Conservation (phyloP, 2,113 vertebrate species). For the Ageneiosus marmoratus region DNA sequence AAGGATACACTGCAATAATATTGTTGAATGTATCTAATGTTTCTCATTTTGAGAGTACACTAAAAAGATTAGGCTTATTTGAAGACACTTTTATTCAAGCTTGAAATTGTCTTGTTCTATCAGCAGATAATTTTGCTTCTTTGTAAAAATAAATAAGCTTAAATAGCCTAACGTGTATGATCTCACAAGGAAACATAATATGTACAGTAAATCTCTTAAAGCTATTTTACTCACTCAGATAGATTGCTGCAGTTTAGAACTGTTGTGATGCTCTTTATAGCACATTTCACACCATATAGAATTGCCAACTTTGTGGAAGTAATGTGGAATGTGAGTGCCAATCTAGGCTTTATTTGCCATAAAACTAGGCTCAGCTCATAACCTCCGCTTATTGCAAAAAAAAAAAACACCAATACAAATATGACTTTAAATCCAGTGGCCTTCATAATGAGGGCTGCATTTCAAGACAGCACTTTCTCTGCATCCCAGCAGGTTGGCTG, state of each 20-base stretch:
- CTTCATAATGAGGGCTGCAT: neutral
- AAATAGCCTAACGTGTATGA: neutral
- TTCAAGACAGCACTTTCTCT: neutral
- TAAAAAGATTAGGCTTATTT: neutral
- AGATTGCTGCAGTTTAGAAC: neutral
- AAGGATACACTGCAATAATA: neutral
- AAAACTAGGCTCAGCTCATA: conserved; percentile 2
- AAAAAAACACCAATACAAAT: neutral
- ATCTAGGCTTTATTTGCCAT: neutral
- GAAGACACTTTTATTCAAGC: neutral
- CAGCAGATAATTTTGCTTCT: neutral
- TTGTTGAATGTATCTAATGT: neutral
- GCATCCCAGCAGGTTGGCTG: conserved; percentile 13
- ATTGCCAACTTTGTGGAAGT: neutral
- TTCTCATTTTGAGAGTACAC: neutral
- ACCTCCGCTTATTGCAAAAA: neutral
- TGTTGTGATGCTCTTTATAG: neutral
- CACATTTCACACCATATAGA: neutral
- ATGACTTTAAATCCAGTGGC: conserved; percentile 8
- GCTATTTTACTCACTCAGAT: neutral
- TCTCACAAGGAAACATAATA: neutral
- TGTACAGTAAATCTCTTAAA: neutral
- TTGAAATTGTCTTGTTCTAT: neutral
- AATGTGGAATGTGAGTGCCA: neutral
- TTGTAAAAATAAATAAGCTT: neutral